A percentile compares a stretch with the other conserved stretches of the same genome.
Conservation (phyloP, 2,797 vertebrate genomes). For the Petrocephalus schoutedeni region DNA sequence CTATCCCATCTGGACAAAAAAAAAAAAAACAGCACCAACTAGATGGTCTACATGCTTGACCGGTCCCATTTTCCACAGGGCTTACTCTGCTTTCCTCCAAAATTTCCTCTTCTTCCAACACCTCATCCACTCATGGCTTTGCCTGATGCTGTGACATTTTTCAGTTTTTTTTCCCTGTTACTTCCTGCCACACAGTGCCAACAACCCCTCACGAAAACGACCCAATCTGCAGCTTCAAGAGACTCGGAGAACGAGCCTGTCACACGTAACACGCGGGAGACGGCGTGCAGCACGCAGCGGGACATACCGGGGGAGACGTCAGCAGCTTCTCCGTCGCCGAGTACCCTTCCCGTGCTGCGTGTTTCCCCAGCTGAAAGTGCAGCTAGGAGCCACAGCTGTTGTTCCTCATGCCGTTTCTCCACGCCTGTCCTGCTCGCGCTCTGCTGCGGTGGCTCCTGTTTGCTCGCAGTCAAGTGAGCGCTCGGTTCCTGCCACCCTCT, state of each 20-base stretch:
- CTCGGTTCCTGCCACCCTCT: constrained; percentile 17
- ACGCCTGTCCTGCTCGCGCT: not conserved
- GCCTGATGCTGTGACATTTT: constrained; percentile 4
- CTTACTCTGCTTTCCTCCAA: not conserved
- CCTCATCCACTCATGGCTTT: not conserved
- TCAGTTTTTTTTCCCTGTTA: not conserved
- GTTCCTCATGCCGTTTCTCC: not conserved
- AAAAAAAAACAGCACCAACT: not conserved
- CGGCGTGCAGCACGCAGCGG: not conserved
- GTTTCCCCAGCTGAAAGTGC: not conserved
- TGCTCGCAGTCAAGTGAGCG: constrained; percentile 13
- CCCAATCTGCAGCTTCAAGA: not conserved
- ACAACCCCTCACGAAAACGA: not conserved
- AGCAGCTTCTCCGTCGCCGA: not conserved
- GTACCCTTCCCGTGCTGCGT: not conserved
- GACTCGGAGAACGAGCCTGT: not conserved
- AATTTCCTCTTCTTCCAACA: not conserved
- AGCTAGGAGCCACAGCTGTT: not conserved
- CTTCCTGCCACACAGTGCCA: constrained; percentile 21
- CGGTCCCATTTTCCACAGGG: not conserved
- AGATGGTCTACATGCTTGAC: not conserved
- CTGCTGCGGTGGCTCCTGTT: constrained; percentile 10
- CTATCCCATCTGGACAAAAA: not conserved
- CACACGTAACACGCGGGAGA: not conserved
- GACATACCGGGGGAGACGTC: constrained; percentile 14